Evolutionary conservation across 2,888 invertebrate species (phyloP).

Genomic region (Chrysina gloriosa): DNA sequence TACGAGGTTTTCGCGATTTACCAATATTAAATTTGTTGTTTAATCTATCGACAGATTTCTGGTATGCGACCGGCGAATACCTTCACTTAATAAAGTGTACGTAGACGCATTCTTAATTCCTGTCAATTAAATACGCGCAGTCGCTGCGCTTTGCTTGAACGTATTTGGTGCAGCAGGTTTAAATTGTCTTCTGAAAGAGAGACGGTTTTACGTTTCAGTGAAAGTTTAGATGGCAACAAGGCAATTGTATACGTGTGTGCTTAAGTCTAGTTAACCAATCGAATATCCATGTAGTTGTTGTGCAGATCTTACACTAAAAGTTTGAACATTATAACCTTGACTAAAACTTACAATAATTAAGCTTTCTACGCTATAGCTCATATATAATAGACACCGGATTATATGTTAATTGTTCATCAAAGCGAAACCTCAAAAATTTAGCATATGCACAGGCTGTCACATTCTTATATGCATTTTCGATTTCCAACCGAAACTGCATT

Average conservation of each 20-base stretch:
- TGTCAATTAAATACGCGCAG: conserved; percentile 25
- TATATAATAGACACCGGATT: background rate
- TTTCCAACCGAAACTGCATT: background rate
- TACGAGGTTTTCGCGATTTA: conserved; percentile 30
- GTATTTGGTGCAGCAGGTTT: background rate
- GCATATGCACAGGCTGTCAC: conserved; percentile 8
- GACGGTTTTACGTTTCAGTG: background rate
- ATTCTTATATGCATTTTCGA: conserved; percentile 21
- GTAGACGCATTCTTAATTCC: conserved; percentile 6
- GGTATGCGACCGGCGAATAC: conserved; percentile 15
- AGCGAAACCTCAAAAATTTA: background rate
- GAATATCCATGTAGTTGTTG: too few species aligned
- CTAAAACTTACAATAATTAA: too few species aligned
- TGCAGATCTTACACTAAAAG: too few species aligned
- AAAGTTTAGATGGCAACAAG: background rate
- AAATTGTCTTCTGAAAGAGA: background rate
- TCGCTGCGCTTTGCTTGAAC: background rate
- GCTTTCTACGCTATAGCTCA: background rate
- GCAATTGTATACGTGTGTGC: background rate
- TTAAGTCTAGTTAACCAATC: background rate
- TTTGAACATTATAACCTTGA: too few species aligned
- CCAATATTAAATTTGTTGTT: conserved; percentile 38
- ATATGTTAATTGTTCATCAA: background rate
- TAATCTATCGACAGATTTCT: conserved; percentile 36
- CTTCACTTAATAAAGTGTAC: conserved; percentile 19